Evolutionary conservation across 1,140 invertebrate genomes (phyloP).

Genomic region (Drosophila lacertosa): DNA sequence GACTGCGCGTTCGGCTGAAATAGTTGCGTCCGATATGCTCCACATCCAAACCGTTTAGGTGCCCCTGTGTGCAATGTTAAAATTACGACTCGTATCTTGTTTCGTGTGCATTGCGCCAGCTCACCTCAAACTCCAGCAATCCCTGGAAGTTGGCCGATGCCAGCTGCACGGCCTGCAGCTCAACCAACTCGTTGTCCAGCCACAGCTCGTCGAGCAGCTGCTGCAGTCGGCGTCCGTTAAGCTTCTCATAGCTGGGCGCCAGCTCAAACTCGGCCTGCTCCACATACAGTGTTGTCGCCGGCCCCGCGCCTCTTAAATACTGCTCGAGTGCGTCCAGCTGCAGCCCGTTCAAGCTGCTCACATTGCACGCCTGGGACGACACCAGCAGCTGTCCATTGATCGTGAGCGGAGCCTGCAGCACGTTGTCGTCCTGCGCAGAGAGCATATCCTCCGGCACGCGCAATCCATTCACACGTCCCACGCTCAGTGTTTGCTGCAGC

Average conservation of each 20-base stretch:
- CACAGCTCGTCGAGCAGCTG: slow-evolving; percentile 64
- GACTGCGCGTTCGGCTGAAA: slow-evolving; percentile 68
- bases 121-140: slow-evolving; percentile 69
- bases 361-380: slow-evolving; percentile 37
- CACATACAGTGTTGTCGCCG: slow-evolving; percentile 45
- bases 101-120: slow-evolving; percentile 5
- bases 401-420: slow-evolving; percentile 19
- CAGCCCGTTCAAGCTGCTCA: slow-evolving; percentile 45
- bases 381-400: slow-evolving; percentile 41
- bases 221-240: slow-evolving; percentile 57
- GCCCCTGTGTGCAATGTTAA: slow-evolving; percentile 49
- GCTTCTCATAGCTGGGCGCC: slow-evolving; percentile 41
- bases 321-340: slow-evolving; percentile 29
- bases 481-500: slow-evolving; percentile 47
- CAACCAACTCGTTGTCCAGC: slow-evolving; percentile 72
- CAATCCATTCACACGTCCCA: slow-evolving; percentile 57
- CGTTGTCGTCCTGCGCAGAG: slow-evolving; percentile 20
- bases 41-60: slow-evolving; percentile 61
- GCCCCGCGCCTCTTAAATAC: slow-evolving; percentile 22
- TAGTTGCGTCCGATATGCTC: slow-evolving; percentile 62
- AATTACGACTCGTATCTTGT: no score
- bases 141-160: slow-evolving; percentile 56
- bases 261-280: slow-evolving; percentile 53
- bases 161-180: slow-evolving; percentile 46
- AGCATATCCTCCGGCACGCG: slow-evolving; percentile 70